phyloP scores from a whole-genome alignment of 2,888 invertebrate species.

The Syritta pipiens region DNA sequence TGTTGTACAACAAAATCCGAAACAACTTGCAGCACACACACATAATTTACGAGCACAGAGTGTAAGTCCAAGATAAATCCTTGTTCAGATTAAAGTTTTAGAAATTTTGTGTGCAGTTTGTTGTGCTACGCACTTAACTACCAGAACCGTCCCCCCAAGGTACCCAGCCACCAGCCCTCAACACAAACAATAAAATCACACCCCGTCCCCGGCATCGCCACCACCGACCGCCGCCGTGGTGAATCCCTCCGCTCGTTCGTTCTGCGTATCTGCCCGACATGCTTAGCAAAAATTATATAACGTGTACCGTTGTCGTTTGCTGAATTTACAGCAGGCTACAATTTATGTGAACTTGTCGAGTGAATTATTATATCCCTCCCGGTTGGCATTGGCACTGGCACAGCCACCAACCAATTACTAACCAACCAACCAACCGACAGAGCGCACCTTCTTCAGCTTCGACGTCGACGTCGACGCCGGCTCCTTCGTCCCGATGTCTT shows the following conservation, averaged over 20 bases:
- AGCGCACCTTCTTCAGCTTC: constrained; percentile 16
- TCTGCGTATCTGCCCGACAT: constrained; percentile 41
- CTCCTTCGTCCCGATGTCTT: constrained; percentile 44
- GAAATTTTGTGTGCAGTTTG: constrained; percentile 63
- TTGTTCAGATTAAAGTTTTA: constrained; percentile 70
- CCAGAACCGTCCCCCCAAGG: not conserved
- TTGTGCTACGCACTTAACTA: constrained; percentile 65
- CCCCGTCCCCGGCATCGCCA: constrained; percentile 9
- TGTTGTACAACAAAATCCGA: constrained; percentile 38
- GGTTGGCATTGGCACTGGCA: constrained; percentile 60
- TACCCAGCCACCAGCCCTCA: constrained; percentile 8
- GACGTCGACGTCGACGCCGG: not conserved
- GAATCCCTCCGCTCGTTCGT: not conserved
- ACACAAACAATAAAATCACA: constrained; percentile 63
- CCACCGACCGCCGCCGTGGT: not conserved
- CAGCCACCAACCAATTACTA: constrained; percentile 57
- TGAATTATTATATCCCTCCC: constrained; percentile 70
- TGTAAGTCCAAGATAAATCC: constrained; percentile 71
- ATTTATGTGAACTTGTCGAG: constrained; percentile 70
- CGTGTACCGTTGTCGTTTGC: constrained; percentile 69
- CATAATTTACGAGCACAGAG: constrained; percentile 69
- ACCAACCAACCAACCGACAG: constrained; percentile 34
- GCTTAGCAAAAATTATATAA: constrained; percentile 67
- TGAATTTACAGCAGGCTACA: constrained; percentile 69
- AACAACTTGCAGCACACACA: constrained; percentile 54